Base-by-base conservation (phyloP, 2,888 invertebrate species). In the Apotomis turbidana region DNA sequence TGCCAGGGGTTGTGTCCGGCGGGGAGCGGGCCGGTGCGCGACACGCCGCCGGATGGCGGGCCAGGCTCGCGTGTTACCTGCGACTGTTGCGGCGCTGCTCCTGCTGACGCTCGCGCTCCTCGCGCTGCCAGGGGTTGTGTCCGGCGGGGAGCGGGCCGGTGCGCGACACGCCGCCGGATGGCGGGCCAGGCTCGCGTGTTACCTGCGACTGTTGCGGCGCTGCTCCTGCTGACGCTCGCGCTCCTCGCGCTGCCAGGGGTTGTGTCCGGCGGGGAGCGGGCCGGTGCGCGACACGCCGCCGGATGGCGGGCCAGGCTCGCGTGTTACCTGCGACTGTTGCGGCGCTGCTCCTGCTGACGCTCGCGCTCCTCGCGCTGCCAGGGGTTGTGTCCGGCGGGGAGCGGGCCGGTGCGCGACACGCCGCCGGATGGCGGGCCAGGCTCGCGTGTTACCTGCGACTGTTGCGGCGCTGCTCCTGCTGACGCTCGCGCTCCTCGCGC, bases 341-440 rank as follows among this genome's bases (percentile, higher is more conserved):
- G 82, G 0, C 91, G 76, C 10, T 85, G 86, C 81, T 91, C 93
- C 5, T 87, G 88, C 82, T 90, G 95, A 79, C 96, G 96, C 91
- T 98, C 98, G 80, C 97, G 96, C 87, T 98, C 98, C 91, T 98
- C 98, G 41, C 98, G 94, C 82, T 98, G 97, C 98, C 98, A 98
- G 1, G 98, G 98, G 94, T 97, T 97, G 80, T 95, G 94, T 84
- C 93, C 89, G 68, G 74, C 63, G 61, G 73, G 51, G 51, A 41
- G 27, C 62, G 44, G 15, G 15, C 15, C 15, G n/a, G 15, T 1
- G 15, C 15, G 15, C 15, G 15, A 15, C 15, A 15, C 59, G 63
- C 54, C 68, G 70, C 70, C 69, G 71, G 78, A 71, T 5, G 41
- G 41, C 41, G 41, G 41, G 4, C 57, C 38, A 36, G 4, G 38